These are phyloP conservation scores for Xenopus petersii DNA, from an alignment of 2,797 vertebrate species.

Conservation along the genomic window DNA sequence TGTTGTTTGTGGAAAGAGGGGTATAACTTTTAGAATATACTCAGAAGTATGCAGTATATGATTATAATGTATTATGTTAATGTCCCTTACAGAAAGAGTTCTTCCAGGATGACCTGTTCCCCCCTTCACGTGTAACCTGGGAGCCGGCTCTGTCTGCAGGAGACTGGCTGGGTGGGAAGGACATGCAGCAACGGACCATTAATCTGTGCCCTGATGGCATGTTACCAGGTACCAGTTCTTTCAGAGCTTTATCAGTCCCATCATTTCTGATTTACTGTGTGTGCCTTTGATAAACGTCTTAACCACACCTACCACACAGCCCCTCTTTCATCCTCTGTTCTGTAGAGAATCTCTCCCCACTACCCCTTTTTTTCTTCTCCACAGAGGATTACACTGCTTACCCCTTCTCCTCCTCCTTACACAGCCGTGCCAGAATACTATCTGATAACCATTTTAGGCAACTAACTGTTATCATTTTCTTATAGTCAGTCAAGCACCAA, in stretches of 20 bases:
- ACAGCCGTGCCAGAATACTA: not conserved
- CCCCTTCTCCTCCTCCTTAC: not conserved
- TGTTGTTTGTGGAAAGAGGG: too few relatives aligned
- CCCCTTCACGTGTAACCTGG: slow-evolving; percentile 79
- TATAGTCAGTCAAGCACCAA: slow-evolving; percentile 87
- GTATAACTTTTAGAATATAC: too few relatives aligned
- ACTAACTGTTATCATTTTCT: not conserved
- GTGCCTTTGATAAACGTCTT: too few relatives aligned
- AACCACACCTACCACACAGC: too few relatives aligned
- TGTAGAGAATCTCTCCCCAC: too few relatives aligned
- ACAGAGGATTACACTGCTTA: not conserved
- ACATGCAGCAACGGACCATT: slow-evolving; percentile 70
- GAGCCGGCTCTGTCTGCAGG: slow-evolving; percentile 68
- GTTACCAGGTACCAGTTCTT: slow-evolving; percentile 73
- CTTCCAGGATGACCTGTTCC: slow-evolving; percentile 92
- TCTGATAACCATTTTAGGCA: not conserved
- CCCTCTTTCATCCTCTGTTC: too few relatives aligned
- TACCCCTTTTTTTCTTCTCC: not conserved
- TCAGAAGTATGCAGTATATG: too few relatives aligned
- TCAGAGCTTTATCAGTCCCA: not conserved
- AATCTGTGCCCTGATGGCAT: slow-evolving; percentile 81
- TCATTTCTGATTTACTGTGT: not conserved
- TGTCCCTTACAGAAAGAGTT: slow-evolving; percentile 83
- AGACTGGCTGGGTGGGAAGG: slow-evolving; percentile 78
- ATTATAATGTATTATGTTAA: not conserved